Conservation (phyloP, 1,140 invertebrate species). For the Drosophila mauritiana region DNA sequence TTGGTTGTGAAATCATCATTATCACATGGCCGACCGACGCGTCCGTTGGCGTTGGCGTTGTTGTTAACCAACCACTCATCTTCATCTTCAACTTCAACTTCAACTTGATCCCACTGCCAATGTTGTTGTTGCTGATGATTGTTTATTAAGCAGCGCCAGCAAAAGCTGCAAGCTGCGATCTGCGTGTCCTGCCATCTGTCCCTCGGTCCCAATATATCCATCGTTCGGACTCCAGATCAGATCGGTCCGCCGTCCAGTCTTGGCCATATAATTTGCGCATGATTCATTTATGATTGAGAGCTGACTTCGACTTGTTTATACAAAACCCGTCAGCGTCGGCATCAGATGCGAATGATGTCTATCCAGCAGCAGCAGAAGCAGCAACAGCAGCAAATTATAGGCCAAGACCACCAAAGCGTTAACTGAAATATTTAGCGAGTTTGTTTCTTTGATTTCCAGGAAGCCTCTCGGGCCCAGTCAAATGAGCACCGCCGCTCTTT, state of each 20-base stretch:
- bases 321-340: slow-evolving; percentile 60
- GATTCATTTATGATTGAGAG: slow-evolving; percentile 83
- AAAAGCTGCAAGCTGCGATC: slow-evolving; percentile 13
- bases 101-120: slow-evolving; percentile 22
- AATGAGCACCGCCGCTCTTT: slow-evolving; percentile 75
- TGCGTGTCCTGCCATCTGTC: slow-evolving; percentile 61
- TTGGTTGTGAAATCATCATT: slow-evolving; percentile 83
- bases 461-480: slow-evolving; percentile 69
- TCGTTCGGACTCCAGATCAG: slow-evolving; percentile 5
- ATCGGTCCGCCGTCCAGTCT: slow-evolving; percentile 17
- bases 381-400: slow-evolving; percentile 68
- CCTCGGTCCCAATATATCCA: slow-evolving; percentile 11
- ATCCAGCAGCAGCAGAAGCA: slow-evolving; percentile 32
- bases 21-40: slow-evolving; percentile 65
- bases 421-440: slow-evolving; percentile 83
- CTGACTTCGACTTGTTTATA: slow-evolving; percentile 72
- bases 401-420: slow-evolving; percentile 83
- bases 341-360: slow-evolving; percentile 35
- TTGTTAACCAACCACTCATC: slow-evolving; percentile 37
- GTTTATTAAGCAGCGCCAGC: slow-evolving; percentile 81
- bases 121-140: slow-evolving; percentile 71
- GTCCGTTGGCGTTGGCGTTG: slow-evolving; percentile 51
- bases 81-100: slow-evolving; percentile 25
- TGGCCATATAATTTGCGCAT: slow-evolving; percentile 80
- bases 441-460: slow-evolving; percentile 83